Conservation (phyloP, 1,140 invertebrate species). For the Hyposmocoma kahamanoa region DNA sequence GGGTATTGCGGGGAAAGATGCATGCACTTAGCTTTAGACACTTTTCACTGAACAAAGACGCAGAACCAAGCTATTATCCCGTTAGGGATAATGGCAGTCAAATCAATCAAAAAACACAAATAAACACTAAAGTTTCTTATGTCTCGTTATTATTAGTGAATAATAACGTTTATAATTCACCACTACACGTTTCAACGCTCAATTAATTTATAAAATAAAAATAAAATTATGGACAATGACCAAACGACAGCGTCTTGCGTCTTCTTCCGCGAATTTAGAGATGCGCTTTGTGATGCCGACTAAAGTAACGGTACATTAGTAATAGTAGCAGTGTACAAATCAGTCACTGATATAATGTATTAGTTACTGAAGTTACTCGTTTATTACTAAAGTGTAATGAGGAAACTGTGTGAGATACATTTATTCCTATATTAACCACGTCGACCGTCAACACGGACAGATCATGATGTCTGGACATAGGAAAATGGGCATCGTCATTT, state of each 20-base stretch:
- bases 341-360: too few species aligned
- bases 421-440: too few species aligned
- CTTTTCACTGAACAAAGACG: slow-evolving; percentile 64
- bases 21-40: slow-evolving; percentile 72
- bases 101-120: slow-evolving; percentile 38
- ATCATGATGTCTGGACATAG: too few species aligned
- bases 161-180: slow-evolving; percentile 35
- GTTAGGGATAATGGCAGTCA: slow-evolving; percentile 70
- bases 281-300: not conserved
- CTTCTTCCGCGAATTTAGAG: slow-evolving; percentile 40
- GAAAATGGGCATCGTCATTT: too few species aligned
- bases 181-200: slow-evolving; percentile 24
- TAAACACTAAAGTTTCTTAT: slow-evolving; percentile 40
- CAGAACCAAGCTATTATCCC: slow-evolving; percentile 70
- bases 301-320: too few species aligned
- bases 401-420: too few species aligned
- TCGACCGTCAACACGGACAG: too few species aligned
- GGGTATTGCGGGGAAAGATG: slow-evolving; percentile 73
- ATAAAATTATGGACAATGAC: slow-evolving; percentile 59
- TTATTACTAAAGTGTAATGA: too few species aligned
- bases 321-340: too few species aligned
- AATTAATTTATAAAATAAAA: slow-evolving; percentile 55
- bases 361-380: too few species aligned
- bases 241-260: slow-evolving; percentile 30
- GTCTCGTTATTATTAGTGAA: slow-evolving; percentile 41